These are phyloP conservation scores for Python bivittatus DNA, from an alignment of 2,113 vertebrate genomes.

Conservation along the genomic window DNA sequence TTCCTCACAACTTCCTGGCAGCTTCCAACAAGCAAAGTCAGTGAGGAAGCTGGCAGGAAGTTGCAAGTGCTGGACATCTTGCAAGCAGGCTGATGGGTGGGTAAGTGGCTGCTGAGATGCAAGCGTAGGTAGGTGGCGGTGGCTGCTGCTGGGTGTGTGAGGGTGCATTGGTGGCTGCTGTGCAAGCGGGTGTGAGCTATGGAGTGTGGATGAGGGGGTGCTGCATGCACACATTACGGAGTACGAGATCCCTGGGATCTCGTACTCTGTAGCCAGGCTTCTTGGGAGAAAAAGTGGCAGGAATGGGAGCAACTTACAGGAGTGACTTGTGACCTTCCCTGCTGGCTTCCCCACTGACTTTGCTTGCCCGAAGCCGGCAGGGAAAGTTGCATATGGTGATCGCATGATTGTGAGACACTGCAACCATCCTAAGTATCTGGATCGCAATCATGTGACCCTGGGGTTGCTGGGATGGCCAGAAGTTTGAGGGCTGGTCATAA, in stretches of 20 bases:
- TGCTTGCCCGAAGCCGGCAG: no score
- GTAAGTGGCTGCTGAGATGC: neutral
- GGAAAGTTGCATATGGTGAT: no score
- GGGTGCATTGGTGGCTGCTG: neutral
- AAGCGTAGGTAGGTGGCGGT: neutral
- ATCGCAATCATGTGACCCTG: neutral
- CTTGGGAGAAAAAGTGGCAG: no score
- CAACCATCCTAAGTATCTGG: neutral
- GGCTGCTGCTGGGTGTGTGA: neutral
- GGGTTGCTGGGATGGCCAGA: neutral
- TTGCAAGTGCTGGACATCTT: neutral
- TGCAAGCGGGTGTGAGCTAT: neutral
- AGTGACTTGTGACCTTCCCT: no score
- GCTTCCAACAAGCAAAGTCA: neutral
- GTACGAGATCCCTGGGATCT: no score
- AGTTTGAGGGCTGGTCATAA: neutral
- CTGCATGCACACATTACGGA: no score
- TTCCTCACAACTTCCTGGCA: no score
- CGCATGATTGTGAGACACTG: no score
- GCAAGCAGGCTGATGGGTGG: neutral
- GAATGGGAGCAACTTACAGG: no score
- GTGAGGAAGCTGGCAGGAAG: neutral
- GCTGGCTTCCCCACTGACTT: no score
- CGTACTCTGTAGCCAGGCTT: no score
- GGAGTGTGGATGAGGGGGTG: no score